Base-by-base conservation (phyloP, 1,140 invertebrate genomes). In the Heliconius nattereri region DNA sequence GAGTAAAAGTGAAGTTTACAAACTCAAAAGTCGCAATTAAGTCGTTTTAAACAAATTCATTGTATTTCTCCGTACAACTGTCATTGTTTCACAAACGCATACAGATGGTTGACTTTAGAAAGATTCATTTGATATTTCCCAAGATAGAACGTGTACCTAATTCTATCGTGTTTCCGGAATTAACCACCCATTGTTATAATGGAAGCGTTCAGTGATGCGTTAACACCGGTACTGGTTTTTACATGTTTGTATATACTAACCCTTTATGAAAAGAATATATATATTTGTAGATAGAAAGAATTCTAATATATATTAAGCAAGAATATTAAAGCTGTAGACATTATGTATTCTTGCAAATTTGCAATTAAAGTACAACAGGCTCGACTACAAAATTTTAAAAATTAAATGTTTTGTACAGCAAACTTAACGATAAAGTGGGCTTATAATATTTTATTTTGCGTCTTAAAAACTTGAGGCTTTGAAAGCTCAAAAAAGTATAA, bases 51-150 rank as follows among this genome's bases (percentile, higher is more conserved):
- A 11, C n/a, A 32, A n/a, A 13, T 20, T 66, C 35, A 26, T 37
- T 60, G 19, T 75, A 32, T 73, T 23, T 73, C 23, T 45, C 7
- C 11, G 71, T n/a, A 40, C 13, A 40, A 40, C 3, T 40, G 40
- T 5, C 40, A 76, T 76, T 76, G 75, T 76, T 57, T 70, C 8
- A 40, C 32, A 76, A 70, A 76, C 35, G 20, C 54, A 70, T 76
- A 73, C 66, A 77, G 26, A 77, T 77, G 66, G 60, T 54, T 76
- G 75, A 76, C 23, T 66, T 71, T 76, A n/a, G 26, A 76, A 76
- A 76, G 57, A 76, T 26, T 70, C 3, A 76, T 76, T 52, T 71
- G 66, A 76, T 76, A 26, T 71, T 60, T 45, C 60, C 7, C 66
- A 45, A 7, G 75, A 76, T 76, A 75, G 40, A 70, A 40, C 40